Percentiles rank a stretch among this genome's conserved stretches.
phyloP scores from a whole-genome alignment of 2,113 vertebrate genomes.

The Vidua macroura region DNA sequence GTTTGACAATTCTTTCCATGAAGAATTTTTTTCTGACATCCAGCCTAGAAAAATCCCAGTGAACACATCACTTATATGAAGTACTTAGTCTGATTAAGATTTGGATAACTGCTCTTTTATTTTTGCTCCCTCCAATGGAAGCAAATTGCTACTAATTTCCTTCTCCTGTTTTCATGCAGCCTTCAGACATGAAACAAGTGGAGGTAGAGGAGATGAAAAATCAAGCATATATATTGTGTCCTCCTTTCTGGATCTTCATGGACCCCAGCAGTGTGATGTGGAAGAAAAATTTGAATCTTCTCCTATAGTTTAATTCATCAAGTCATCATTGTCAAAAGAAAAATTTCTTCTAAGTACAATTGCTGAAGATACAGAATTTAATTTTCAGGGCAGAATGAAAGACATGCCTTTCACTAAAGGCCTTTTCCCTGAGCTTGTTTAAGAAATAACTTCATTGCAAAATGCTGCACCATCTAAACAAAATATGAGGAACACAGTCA shows the following conservation, averaged over 20 bases:
- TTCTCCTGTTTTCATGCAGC: not conserved
- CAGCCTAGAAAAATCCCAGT: not conserved
- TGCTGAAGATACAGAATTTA: not conserved
- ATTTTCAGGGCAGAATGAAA: not conserved
- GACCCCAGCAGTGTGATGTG: not conserved
- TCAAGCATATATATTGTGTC: not conserved
- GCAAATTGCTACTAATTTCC: not conserved
- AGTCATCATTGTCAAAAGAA: not conserved
- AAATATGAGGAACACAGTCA: not conserved
- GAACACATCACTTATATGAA: not conserved
- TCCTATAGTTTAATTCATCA: not conserved
- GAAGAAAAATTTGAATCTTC: not conserved
- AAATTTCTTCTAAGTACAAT: not conserved
- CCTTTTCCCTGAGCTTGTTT: not conserved
- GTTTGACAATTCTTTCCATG: not conserved
- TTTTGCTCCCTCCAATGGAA: not conserved
- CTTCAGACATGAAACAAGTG: not conserved
- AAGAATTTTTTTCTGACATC: not conserved
- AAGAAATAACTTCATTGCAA: not conserved
- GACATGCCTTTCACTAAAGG: not conserved
- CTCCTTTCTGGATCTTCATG: not conserved
- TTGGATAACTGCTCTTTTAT: not conserved
- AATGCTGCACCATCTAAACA: not conserved
- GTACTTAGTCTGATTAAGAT: not conserved
- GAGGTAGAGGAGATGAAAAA: not conserved